Conservation (phyloP, 2,113 vertebrate genomes). For the Platycercus adscitus region DNA sequence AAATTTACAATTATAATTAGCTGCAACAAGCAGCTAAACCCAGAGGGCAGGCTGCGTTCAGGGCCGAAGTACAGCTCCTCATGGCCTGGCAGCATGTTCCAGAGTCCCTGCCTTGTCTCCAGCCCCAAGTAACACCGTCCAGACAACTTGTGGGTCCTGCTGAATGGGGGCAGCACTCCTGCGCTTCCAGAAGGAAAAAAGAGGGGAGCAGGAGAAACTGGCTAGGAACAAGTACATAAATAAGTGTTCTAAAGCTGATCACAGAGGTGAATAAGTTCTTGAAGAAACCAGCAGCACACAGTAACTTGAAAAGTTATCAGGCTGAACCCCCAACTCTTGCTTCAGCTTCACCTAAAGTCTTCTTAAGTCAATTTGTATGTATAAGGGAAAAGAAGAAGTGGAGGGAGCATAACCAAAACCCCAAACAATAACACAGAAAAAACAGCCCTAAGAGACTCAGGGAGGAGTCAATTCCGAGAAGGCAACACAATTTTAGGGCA, state of each 20-base stretch:
- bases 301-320: background rate
- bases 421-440: background rate
- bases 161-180: background rate
- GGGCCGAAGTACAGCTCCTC: conserved; percentile 19
- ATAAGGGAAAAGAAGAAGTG: background rate
- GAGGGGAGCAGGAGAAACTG: background rate
- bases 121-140: background rate
- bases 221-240: background rate
- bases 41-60: conserved; percentile 42
- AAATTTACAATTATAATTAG: conserved; percentile 75
- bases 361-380: background rate
- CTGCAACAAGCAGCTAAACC: conserved; percentile 56
- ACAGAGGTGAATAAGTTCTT: background rate
- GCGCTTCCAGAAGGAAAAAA: background rate
- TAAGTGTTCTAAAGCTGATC: background rate
- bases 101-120: accelerated
- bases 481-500: background rate
- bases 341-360: background rate
- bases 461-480: background rate
- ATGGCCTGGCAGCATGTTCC: background rate
- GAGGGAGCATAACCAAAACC: background rate
- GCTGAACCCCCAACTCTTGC: background rate
- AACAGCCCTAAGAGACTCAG: background rate
- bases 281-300: background rate
- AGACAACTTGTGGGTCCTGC: background rate